A percentile compares a stretch with the other conserved stretches of the same genome.
Evolutionary conservation across 2,113 vertebrate genomes (phyloP).

Genomic region (Zingel zingel): DNA sequence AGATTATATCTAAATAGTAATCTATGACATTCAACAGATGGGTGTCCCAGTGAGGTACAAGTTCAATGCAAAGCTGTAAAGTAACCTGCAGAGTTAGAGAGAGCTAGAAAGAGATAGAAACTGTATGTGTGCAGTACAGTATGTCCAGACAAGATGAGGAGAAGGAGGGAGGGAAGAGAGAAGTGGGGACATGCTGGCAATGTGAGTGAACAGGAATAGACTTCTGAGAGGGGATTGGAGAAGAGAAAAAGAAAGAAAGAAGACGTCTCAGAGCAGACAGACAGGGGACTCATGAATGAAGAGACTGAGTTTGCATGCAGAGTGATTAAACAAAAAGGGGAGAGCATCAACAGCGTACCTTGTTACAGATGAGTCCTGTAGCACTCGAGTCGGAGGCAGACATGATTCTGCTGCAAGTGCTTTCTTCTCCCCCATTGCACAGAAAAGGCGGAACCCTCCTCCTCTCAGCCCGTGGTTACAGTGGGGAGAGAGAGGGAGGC

Average conservation of each 20-base stretch:
- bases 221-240: constrained; percentile 46
- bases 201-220: constrained; percentile 69
- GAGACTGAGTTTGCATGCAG: constrained; percentile 58
- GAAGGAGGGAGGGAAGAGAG: constrained; percentile 26
- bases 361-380: constrained; percentile 84
- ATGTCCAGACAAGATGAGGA: constrained; percentile 38
- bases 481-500: constrained; percentile 56
- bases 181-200: constrained; percentile 60
- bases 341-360: constrained; percentile 80
- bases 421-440: constrained; percentile 76
- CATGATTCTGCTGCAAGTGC: constrained; percentile 77
- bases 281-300: constrained; percentile 27
- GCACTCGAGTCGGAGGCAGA: constrained; percentile 85
- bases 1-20: background rate
- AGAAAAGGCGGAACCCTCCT: constrained; percentile 71
- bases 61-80: constrained; percentile 38
- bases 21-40: constrained; percentile 59
- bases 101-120: background rate
- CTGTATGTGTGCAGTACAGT: constrained; percentile 9
- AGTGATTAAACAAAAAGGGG: constrained; percentile 42
- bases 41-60: constrained; percentile 1
- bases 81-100: background rate
- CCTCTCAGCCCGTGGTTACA: constrained; percentile 71
- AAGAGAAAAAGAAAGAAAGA: constrained; percentile 19
- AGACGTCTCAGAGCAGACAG: constrained; percentile 49